These are phyloP conservation scores for Globia sparganii DNA, from an alignment of 2,888 invertebrate genomes.

Conservation along the genomic window DNA sequence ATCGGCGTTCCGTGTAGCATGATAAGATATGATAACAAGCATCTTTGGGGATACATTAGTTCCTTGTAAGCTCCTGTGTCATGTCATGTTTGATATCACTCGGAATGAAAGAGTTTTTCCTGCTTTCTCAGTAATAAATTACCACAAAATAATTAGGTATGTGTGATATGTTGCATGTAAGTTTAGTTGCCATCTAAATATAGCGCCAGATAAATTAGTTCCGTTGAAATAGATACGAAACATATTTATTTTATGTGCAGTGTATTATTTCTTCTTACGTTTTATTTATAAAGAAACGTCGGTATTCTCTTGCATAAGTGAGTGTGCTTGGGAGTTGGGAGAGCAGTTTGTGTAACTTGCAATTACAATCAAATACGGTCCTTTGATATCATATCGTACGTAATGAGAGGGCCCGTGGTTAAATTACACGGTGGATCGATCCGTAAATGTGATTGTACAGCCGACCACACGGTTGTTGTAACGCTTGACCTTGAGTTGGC, in stretches of 20 bases:
- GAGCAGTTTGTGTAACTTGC: constrained; percentile 11
- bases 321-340: background rate
- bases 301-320: background rate
- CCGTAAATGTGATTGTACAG: background rate
- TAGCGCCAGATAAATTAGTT: constrained; percentile 51
- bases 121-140: background rate
- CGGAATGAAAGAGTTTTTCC: constrained; percentile 4
- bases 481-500: background rate
- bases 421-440: constrained; percentile 1
- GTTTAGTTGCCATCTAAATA: constrained; percentile 30
- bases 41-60: constrained; percentile 28
- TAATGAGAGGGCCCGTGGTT: constrained; percentile 9
- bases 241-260: constrained; percentile 26
- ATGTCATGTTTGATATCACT: constrained; percentile 7
- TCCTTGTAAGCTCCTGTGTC: background rate
- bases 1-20: constrained; percentile 19
- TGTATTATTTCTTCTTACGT: constrained; percentile 31
- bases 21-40: constrained; percentile 36
- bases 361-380: constrained; percentile 4
- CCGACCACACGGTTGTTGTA: background rate
- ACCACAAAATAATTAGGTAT: background rate
- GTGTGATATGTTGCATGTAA: constrained; percentile 6
- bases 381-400: constrained; percentile 29
- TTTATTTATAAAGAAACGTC: constrained; percentile 24
- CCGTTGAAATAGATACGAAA: constrained; percentile 27